These are phyloP conservation scores for Epinotia bilunana DNA, from an alignment of 2,888 invertebrate species.

Conservation along the genomic window DNA sequence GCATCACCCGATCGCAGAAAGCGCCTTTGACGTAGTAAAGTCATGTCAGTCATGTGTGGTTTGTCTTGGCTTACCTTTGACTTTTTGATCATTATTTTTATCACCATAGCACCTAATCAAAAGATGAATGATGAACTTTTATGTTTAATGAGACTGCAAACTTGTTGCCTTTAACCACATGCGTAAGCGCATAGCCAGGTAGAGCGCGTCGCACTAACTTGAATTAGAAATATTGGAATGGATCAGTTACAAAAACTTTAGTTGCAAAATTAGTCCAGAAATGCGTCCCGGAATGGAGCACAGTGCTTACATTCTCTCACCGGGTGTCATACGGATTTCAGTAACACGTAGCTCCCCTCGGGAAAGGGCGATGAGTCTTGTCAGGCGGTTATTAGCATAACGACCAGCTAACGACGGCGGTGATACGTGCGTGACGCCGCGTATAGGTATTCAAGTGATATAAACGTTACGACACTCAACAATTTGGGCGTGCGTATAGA, in stretches of 20 bases:
- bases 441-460: conserved; percentile 45
- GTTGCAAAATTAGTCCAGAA: not conserved
- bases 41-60: too few species aligned
- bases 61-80: too few species aligned
- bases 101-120: too few species aligned
- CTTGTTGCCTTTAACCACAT: too few species aligned
- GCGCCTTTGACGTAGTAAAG: too few species aligned
- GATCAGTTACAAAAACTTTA: not conserved
- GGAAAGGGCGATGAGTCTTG: conserved; percentile 46
- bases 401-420: conserved; percentile 59
- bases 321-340: conserved; percentile 41
- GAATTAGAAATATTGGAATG: not conserved
- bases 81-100: too few species aligned
- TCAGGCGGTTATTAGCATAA: conserved; percentile 59
- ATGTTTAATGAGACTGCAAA: too few species aligned
- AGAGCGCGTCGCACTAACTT: not conserved
- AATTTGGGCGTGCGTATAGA: conserved; percentile 32
- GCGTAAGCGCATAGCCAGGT: too few species aligned
- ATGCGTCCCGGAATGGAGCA: not conserved
- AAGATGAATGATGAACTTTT: too few species aligned
- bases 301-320: conserved; percentile 11
- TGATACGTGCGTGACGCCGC: conserved; percentile 48
- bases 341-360: conserved; percentile 44
- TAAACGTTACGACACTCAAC: conserved; percentile 45
- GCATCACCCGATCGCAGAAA: too few species aligned